Evolutionary conservation across 2,797 vertebrate species (phyloP), one percentile per base, ranked within the genome.

Genomic region (Enteromius treurensis): DNA sequence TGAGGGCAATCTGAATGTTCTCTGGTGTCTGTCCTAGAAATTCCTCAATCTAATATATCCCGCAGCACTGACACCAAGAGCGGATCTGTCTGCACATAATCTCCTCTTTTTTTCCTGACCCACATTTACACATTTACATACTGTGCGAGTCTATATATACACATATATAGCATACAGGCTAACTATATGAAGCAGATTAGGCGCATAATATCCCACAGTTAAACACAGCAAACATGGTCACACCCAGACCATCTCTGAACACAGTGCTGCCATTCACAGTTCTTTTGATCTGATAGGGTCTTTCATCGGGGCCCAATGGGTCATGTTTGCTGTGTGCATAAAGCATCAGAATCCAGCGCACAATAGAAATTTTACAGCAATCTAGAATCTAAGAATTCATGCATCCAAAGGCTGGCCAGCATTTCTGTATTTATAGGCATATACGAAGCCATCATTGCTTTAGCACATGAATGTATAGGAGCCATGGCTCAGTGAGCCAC

Each of bases 11-110:
- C 60, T 85, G 55, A 86, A 84, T 82, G 74, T 73, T 87, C 76
- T 87, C 55, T 84, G 84, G 84, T 88, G 84, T 81, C 49, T 86
- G 82, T 87, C 81, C 87, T 81, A 88, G 80, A 87, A 91, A 86
- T 86, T 80, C 70, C 73, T 82, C 75, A 81, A 83, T 84, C 79
- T 88, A 90, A 89, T 89, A 89, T 77, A 82, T 87, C 84, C 82
- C 82, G 83, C 78, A 81, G 79, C 83, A 82, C 83, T 73, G 85
- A 81, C 82, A 84, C 84, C 79, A 83, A 81, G 84, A 84, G 79
- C 79, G 32, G 73, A 83, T 81, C 86, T 83, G 86, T 82, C 87
- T 85, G 82, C 79, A 84, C 62, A 86, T 88, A 89, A 89, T 88
- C 89, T 89, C 77, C 68, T 81, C 79, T 74, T 88, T 89, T 69